Conservation (phyloP, 1,140 invertebrate genomes). For the Diploscapter pachys region DNA sequence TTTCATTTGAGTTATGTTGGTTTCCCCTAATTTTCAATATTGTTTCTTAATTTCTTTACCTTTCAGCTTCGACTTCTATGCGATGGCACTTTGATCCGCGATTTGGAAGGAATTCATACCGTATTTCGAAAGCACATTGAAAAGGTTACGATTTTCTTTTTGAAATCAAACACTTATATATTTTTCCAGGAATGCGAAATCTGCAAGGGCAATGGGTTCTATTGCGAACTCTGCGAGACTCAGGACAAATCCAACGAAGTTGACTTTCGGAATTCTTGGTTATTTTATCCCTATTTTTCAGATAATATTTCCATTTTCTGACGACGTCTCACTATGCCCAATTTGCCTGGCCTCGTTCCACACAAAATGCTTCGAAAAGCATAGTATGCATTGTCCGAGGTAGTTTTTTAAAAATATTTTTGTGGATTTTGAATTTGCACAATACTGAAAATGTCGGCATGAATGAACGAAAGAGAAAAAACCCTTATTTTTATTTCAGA, state of each 20-base stretch:
- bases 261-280: constrained; percentile 2
- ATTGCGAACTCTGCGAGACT: constrained; percentile 76
- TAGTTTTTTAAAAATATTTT: constrained; percentile 15
- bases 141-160: constrained; percentile 22
- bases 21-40: too few relatives aligned
- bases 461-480: neutral
- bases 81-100: constrained; percentile 68
- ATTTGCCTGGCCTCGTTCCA: constrained; percentile 51
- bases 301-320: constrained; percentile 49
- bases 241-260: constrained; percentile 25
- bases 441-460: neutral
- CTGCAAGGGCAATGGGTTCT: constrained; percentile 76
- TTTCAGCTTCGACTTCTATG: constrained; percentile 58
- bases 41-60: neutral
- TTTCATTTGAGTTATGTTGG: too few relatives aligned
- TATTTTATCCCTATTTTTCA: constrained; percentile 37
- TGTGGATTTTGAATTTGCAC: neutral
- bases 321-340: constrained; percentile 48
- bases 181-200: constrained; percentile 67
- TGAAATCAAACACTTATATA: neutral
- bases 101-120: constrained; percentile 68
- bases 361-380: constrained; percentile 47
- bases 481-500: constrained; percentile 25
- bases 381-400: constrained; percentile 43
- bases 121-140: constrained; percentile 63